Evolutionary conservation across 2,797 vertebrate genomes (phyloP).

Genomic region (Sarcoramphus papa): DNA sequence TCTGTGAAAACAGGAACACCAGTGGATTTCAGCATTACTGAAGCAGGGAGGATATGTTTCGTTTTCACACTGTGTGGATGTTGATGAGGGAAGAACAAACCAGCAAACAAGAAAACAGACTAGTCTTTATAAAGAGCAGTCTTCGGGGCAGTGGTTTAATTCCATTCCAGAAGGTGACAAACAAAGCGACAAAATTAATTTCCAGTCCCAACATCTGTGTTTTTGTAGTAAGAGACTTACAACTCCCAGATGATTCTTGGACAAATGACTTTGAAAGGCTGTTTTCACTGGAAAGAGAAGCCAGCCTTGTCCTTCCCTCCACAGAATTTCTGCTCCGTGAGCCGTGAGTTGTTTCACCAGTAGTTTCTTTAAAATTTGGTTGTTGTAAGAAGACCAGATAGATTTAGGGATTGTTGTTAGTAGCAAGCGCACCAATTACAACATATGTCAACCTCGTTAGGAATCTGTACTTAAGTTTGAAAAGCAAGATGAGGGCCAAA

Average conservation of each 20-base stretch:
- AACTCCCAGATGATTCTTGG: conserved; percentile 18
- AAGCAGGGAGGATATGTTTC: not conserved
- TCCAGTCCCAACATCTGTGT: not conserved
- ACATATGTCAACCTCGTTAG: not conserved
- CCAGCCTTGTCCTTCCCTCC: not conserved
- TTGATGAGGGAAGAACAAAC: not conserved
- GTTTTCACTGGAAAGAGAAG: conserved; percentile 8
- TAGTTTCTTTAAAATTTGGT: not conserved
- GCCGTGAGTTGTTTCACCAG: not conserved
- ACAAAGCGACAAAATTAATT: conserved; percentile 33
- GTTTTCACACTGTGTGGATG: not conserved
- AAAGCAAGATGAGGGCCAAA: not conserved
- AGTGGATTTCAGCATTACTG: not conserved
- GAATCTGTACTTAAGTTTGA: not conserved
- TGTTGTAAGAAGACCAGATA: not conserved
- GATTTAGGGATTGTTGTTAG: not conserved
- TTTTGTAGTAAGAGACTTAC: conserved; percentile 14
- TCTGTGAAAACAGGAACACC: not conserved
- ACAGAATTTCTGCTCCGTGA: not conserved
- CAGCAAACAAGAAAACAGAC: not conserved
- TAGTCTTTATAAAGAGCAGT: not conserved
- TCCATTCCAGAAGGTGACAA: conserved; percentile 19
- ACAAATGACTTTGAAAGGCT: conserved; percentile 31
- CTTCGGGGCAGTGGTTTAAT: not conserved
- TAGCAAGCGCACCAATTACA: not conserved